Base-by-base conservation (phyloP, 2,113 vertebrate species). In the Anoplopoma fimbria region DNA sequence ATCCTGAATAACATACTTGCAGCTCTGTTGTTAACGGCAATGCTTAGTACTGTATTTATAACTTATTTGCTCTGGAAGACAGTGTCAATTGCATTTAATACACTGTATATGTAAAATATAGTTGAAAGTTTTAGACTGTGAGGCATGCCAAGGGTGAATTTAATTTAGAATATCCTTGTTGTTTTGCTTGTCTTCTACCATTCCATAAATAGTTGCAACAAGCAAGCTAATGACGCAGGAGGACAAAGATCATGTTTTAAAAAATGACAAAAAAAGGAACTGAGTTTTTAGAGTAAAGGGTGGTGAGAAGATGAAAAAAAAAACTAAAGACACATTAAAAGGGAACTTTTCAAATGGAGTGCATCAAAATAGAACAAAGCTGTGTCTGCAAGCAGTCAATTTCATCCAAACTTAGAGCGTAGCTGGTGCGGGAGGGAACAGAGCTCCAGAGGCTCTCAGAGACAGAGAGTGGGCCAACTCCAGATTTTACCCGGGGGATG, bases 321-420 rank as follows among this genome's bases (percentile, higher is more conserved):
- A 79, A 67, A 47, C 2, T 13, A 17, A 23, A 61, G 34, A 38
- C 40, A 38, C 31, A 55, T 83, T 33, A 70, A 76, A 79, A 53
- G 36, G 38, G 51, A 61, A 19, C 53, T 55, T 58, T 62, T 85
- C 70, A 86, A 33, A 75, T 36, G 77, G 31, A 60, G 40, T 40
- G 47, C 33, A 64, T 83, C 25, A 87, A 90, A 89, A 83, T 78
- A 88, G 91, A 91, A 85, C 91, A 88, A 89, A 90, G 87, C 61
- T 65, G 61, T 38, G 42, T 79, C 76, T 82, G 81, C 34, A 57
- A 68, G 65, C 47, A 17, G 2, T 55, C 29, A 42, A 83, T 55
- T 67, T 76, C 70, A 67, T 69, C 83, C 81, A 82, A 42, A 82
- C 72, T 47, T 17, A 4, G 38, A 65, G 42, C 1, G 12, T 6